Evolutionary conservation across 1,140 invertebrate species (phyloP).

Genomic region (Vanessa tameamea): DNA sequence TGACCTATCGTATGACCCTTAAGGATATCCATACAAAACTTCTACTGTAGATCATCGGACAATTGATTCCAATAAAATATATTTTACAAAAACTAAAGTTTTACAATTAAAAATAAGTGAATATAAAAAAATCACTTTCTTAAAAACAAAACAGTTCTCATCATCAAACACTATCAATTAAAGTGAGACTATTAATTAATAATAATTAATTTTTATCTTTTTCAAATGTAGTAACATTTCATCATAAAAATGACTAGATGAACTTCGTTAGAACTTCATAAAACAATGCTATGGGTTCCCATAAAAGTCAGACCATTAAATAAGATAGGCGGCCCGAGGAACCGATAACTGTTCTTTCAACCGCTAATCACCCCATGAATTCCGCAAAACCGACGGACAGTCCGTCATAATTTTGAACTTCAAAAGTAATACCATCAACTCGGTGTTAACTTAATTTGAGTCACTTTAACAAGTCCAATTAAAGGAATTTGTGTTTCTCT

Average conservation of each 20-base stretch:
- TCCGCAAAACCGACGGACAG: conserved; percentile 60
- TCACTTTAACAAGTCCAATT: conserved; percentile 81
- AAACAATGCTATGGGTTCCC: conserved; percentile 56
- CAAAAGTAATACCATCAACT: conserved; percentile 80
- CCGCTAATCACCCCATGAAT: conserved; percentile 68
- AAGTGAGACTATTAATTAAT: neutral
- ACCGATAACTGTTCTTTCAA: conserved; percentile 64
- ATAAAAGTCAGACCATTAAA: conserved; percentile 38
- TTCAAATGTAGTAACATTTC: neutral
- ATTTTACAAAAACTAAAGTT: neutral
- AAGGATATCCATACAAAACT: conserved; percentile 35
- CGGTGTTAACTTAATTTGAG: conserved; percentile 80
- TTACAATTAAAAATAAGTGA: neutral
- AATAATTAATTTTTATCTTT: neutral
- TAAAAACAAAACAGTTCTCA: neutral
- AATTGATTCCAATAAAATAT: neutral
- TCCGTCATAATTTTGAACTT: conserved; percentile 77
- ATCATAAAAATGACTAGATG: conserved; percentile 25
- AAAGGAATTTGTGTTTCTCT: conserved; percentile 81
- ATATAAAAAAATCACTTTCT: neutral
- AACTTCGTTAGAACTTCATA: conserved; percentile 47
- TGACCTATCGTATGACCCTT: conserved; percentile 54
- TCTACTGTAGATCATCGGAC: neutral
- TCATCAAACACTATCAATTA: neutral
- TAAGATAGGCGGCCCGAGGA: conserved; percentile 35